Evolutionary conservation across 2,888 invertebrate genomes (phyloP), one percentile per base, ranked within the genome.

Genomic region (Artemia sinica): DNA sequence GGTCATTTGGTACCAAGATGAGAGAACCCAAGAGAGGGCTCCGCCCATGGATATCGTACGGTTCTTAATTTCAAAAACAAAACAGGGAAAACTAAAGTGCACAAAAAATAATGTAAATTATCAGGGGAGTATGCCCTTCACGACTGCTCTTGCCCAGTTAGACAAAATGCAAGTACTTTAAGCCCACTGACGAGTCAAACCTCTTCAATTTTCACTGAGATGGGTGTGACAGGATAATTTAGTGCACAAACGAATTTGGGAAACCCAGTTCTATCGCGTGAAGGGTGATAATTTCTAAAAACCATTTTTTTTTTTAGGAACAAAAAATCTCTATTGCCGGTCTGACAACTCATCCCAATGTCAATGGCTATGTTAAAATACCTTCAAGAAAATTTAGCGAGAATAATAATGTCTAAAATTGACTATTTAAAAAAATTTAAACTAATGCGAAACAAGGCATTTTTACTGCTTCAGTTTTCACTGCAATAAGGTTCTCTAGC

Each of bases 1-100:
- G 0, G 58, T 58, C 8, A n/a, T n/a, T 14, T n/a, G n/a, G 1
- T 14, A 58, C 14, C n/a, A 14, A n/a, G 9, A n/a, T 14, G 58
- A n/a, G n/a, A 14, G n/a, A 8, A 58, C 6, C 6, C n/a, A 14
- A 58, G 58, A 8, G 58, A 14, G 9, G 58, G 9, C 9, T 1
- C 8, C 58, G 8, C 58, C 58, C n/a, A 8, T 6, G n/a, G 58
- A 58, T 58, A 14, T 8, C n/a, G 58, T 58, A n/a, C 58, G 58
- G n/a, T 52, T 52, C 52, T 52, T 52, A 52, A 52, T 52, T n/a
- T 52, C n/a, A n/a, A 52, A 14, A 14, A 52, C 52, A 52, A 52
- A 52, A 52, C 13, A 52, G 52, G 4, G 13, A 52, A 14, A 52
- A 28, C 52, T 13, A 14, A n/a, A 52, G 52, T 51, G 11, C 52